Conservation (phyloP, 2,797 vertebrate genomes). For the Diglossa cyanea region DNA sequence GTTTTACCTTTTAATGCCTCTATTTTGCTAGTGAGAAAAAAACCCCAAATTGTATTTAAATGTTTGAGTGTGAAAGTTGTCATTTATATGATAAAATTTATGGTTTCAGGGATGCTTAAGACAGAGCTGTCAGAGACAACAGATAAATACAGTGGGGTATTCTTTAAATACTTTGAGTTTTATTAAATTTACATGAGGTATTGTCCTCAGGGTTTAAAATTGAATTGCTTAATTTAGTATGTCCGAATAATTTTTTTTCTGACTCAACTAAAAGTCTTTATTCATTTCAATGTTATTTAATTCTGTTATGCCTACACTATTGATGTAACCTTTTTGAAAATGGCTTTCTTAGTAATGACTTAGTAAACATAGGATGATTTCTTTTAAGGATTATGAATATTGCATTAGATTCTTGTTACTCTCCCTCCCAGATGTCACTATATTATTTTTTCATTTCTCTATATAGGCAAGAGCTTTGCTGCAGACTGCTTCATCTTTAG, state of each 20-base stretch:
- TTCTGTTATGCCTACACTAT: neutral
- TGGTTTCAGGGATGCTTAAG: neutral
- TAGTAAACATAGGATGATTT: neutral
- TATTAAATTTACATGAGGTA: neutral
- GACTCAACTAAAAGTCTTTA: neutral
- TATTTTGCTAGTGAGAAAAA: neutral
- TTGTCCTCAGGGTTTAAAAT: neutral
- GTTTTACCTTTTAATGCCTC: neutral
- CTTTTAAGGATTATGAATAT: neutral
- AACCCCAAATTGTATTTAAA: neutral
- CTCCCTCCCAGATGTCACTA: neutral
- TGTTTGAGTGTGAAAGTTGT: neutral
- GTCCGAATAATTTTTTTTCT: neutral
- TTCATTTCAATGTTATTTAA: neutral
- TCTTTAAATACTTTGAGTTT: neutral
- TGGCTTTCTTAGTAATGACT: neutral
- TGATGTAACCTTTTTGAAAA: neutral
- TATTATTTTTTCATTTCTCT: neutral
- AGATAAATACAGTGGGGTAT: neutral
- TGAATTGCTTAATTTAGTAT: neutral
- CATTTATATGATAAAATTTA: neutral
- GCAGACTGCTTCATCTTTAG: slow-evolving; percentile 89
- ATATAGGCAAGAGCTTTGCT: slow-evolving; percentile 91
- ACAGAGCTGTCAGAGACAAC: neutral
- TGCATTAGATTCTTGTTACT: neutral